Evolutionary conservation across 2,797 vertebrate species (phyloP).

Genomic region (Scolopax bukidnonensis): DNA sequence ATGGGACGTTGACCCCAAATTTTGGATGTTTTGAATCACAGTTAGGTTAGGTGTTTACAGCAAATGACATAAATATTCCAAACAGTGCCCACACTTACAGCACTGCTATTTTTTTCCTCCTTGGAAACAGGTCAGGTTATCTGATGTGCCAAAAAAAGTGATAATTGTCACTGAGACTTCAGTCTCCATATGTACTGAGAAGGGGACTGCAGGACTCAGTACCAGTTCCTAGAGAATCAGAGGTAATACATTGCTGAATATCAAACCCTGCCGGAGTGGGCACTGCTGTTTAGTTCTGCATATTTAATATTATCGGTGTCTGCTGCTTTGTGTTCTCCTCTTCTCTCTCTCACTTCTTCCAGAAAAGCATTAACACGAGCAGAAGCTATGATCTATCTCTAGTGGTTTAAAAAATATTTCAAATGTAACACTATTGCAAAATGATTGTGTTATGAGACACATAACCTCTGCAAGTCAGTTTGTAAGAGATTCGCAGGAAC

Average conservation of each 20-base stretch:
- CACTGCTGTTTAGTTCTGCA: not conserved
- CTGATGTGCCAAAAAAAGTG: not conserved
- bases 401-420: slow-evolving; percentile 29
- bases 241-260: not conserved
- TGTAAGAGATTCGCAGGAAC: slow-evolving; percentile 16
- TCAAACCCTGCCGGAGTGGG: not conserved
- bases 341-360: not conserved
- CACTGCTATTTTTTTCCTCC: not conserved
- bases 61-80: not conserved
- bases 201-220: not conserved
- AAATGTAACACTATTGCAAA: slow-evolving; percentile 43
- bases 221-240: not conserved
- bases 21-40: not conserved
- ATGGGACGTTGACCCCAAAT: not conserved
- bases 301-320: not conserved
- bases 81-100: not conserved
- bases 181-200: not conserved
- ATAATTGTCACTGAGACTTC: not conserved
- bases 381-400: not conserved
- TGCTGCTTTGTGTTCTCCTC: not conserved
- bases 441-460: slow-evolving; percentile 7
- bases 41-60: not conserved
- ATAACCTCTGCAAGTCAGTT: slow-evolving; percentile 5
- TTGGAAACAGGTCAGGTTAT: not conserved
- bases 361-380: slow-evolving; percentile 6